A percentile compares a stretch with the other conserved stretches of the same genome.
Evolutionary conservation across 1,140 invertebrate genomes (phyloP).

Genomic region (Brachionus asplanchnoidis): DNA sequence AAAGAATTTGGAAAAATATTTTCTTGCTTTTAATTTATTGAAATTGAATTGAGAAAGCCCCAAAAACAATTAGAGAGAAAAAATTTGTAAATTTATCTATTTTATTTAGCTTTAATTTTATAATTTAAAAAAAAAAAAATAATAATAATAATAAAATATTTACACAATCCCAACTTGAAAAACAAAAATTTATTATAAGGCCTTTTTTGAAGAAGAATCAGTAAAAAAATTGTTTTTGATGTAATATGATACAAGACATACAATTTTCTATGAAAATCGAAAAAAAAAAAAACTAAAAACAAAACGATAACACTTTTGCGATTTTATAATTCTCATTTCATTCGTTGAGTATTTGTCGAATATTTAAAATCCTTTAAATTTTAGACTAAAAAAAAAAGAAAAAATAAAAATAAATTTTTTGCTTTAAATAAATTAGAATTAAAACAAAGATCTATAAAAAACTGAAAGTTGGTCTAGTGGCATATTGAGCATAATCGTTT

Average conservation of each 20-base stretch:
- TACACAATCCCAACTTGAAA: background rate
- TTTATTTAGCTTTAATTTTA: background rate
- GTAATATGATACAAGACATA: background rate
- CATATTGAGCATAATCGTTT: constrained; percentile 1
- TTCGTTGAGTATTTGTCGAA: constrained; percentile 31
- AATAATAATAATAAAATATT: background rate
- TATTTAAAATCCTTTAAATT: background rate
- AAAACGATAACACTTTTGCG: constrained; percentile 16
- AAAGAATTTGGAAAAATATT: background rate
- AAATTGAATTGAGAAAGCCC: background rate
- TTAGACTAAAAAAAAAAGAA: background rate
- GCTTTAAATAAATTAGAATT: constrained; percentile 29
- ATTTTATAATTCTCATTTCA: constrained; percentile 38
- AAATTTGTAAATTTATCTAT: background rate
- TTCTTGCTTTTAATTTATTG: background rate
- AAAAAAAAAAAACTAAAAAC: background rate
- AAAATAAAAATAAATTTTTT: background rate
- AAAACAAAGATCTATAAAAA: constrained; percentile 3
- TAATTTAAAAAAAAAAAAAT: background rate
- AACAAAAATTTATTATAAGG: background rate
- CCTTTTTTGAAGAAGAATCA: background rate
- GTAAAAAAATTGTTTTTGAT: background rate
- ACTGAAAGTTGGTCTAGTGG: background rate
- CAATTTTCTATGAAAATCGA: background rate
- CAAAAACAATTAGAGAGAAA: background rate